phyloP scores from a whole-genome alignment of 2,888 invertebrate genomes.

The Copidosoma aretas region DNA sequence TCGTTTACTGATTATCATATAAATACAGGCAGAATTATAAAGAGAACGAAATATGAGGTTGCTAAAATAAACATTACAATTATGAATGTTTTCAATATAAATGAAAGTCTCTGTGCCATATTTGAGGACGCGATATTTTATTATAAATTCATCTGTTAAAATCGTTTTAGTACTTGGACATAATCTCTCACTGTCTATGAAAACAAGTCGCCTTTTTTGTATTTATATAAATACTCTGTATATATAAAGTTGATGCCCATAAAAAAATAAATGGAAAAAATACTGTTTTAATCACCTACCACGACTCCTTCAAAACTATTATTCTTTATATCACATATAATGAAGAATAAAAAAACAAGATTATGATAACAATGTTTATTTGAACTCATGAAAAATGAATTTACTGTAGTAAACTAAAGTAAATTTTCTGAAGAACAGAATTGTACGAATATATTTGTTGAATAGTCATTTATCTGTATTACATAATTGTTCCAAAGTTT shows the following conservation, averaged over 20 bases:
- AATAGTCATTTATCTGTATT: slow-evolving; percentile 14
- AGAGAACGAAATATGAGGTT: slow-evolving; percentile 26
- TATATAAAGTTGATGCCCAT: slow-evolving; percentile 49
- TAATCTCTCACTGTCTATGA: slow-evolving; percentile 30
- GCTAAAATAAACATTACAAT: slow-evolving; percentile 28
- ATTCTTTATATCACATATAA: not conserved
- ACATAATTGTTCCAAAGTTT: slow-evolving; percentile 25
- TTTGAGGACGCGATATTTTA: slow-evolving; percentile 47
- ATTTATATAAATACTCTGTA: slow-evolving; percentile 50
- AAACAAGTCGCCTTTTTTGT: slow-evolving; percentile 48
- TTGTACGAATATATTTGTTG: not conserved
- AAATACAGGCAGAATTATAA: slow-evolving; percentile 19
- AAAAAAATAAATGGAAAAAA: slow-evolving; percentile 23
- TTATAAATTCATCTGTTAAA: slow-evolving; percentile 41
- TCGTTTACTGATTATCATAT: slow-evolving; percentile 34
- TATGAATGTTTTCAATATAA: slow-evolving; percentile 36
- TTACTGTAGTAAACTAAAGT: slow-evolving; percentile 47
- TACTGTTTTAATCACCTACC: not conserved
- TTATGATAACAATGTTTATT: slow-evolving; percentile 55
- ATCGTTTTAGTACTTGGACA: slow-evolving; percentile 29
- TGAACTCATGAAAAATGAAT: slow-evolving; percentile 42
- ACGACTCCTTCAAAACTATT: not conserved
- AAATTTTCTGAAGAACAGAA: slow-evolving; percentile 43
- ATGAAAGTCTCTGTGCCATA: slow-evolving; percentile 55
- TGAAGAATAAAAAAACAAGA: slow-evolving; percentile 16